phyloP scores from a whole-genome alignment of 2,888 invertebrate species.

The Synergus japonicus region DNA sequence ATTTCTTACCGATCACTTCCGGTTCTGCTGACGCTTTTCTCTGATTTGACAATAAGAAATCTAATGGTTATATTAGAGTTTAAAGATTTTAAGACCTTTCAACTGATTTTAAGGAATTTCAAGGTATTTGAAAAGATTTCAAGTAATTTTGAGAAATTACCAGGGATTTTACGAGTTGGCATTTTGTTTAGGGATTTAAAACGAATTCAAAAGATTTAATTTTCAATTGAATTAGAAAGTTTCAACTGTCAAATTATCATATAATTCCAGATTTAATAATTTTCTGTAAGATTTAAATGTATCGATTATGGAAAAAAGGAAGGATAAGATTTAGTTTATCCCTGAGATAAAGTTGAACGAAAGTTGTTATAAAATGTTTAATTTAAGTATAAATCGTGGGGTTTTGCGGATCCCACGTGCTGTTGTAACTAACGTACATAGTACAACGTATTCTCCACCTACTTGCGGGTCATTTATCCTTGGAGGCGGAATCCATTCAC shows the following conservation, averaged over 20 bases:
- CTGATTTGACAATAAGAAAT: neutral
- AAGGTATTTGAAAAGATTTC: too few species aligned
- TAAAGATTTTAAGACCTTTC: too few species aligned
- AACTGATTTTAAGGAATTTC: too few species aligned
- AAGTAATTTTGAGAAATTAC: too few species aligned
- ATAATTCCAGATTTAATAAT: too few species aligned
- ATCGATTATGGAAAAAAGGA: too few species aligned
- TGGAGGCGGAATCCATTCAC: slow-evolving; percentile 62
- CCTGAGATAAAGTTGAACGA: neutral
- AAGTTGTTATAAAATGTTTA: slow-evolving; percentile 12
- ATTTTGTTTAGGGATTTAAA: too few species aligned
- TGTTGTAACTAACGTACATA: slow-evolving; percentile 46
- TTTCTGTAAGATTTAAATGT: too few species aligned
- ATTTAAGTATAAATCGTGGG: slow-evolving; percentile 10
- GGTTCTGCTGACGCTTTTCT: neutral
- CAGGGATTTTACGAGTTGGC: too few species aligned
- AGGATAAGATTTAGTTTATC: neutral
- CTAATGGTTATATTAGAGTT: neutral
- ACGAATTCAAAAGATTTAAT: too few species aligned
- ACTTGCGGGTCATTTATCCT: slow-evolving; percentile 62
- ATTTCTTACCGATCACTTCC: slow-evolving; percentile 22
- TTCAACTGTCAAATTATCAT: too few species aligned
- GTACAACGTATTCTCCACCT: slow-evolving; percentile 51
- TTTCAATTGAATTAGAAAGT: too few species aligned
- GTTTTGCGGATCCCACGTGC: slow-evolving; percentile 49